Evolutionary conservation across 1,140 invertebrate species (phyloP).

Genomic region (Cheumatopsyche charites): DNA sequence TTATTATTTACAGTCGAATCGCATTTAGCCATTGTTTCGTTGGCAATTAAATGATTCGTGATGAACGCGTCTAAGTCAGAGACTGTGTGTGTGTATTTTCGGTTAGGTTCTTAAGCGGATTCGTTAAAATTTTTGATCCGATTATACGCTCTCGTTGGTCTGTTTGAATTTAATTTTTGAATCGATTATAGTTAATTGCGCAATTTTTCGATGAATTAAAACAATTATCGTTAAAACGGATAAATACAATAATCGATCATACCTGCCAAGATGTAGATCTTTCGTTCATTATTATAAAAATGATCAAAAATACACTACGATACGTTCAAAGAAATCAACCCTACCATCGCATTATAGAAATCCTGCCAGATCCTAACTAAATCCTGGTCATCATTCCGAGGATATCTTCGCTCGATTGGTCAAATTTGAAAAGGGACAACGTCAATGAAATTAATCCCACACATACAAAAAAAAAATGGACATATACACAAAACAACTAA

Average conservation of each 20-base stretch:
- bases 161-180: neutral
- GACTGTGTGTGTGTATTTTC: too few species aligned
- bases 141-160: neutral
- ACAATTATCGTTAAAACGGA: too few species aligned
- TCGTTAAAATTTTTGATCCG: neutral
- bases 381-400: constrained; percentile 31
- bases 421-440: constrained; percentile 17
- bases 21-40: constrained; percentile 1
- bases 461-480: neutral
- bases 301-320: too few species aligned
- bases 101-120: neutral
- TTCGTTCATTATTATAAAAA: too few species aligned
- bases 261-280: too few species aligned
- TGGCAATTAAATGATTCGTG: neutral
- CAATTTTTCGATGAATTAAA: too few species aligned
- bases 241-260: too few species aligned
- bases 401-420: constrained; percentile 8
- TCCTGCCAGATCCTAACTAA: neutral
- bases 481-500: neutral
- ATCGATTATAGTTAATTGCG: too few species aligned
- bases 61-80: neutral
- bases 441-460: constrained; percentile 21
- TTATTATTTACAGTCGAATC: constrained; percentile 1
- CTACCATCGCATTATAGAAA: too few species aligned
- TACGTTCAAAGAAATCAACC: too few species aligned